Conservation (phyloP, 2,797 vertebrate genomes). For the Bufotes viridis region DNA sequence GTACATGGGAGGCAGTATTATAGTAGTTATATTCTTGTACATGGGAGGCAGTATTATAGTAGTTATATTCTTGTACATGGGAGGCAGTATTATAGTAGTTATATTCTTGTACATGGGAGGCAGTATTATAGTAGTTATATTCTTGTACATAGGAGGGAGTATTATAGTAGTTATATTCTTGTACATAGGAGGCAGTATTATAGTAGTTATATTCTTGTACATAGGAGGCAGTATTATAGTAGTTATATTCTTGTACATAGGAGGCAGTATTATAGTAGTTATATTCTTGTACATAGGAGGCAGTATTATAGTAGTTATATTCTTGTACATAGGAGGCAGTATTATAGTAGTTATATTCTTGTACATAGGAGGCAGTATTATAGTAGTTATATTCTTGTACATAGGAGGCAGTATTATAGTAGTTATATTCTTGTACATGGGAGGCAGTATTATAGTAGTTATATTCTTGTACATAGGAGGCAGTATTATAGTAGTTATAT, state of each 20-base stretch:
- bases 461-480: background rate
- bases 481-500: constrained; percentile 19
- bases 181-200: too few species aligned
- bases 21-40: too few species aligned
- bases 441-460: constrained; percentile 1
- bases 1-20: too few species aligned
- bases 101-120: too few species aligned
- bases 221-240: background rate
- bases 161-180: too few species aligned
- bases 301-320: constrained; percentile 7
- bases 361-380: constrained; percentile 1
- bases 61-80: background rate
- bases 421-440: background rate
- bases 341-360: constrained; percentile 19
- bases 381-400: constrained; percentile 3
- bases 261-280: constrained; percentile 4
- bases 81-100: background rate
- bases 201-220: background rate
- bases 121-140: too few species aligned
- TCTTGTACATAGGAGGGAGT: too few species aligned
- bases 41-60: too few species aligned
- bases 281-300: constrained; percentile 9
- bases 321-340: background rate
- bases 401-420: background rate
- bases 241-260: background rate